Base-by-base conservation (phyloP, 2,113 vertebrate genomes). In the Neodon shergylaensis region DNA sequence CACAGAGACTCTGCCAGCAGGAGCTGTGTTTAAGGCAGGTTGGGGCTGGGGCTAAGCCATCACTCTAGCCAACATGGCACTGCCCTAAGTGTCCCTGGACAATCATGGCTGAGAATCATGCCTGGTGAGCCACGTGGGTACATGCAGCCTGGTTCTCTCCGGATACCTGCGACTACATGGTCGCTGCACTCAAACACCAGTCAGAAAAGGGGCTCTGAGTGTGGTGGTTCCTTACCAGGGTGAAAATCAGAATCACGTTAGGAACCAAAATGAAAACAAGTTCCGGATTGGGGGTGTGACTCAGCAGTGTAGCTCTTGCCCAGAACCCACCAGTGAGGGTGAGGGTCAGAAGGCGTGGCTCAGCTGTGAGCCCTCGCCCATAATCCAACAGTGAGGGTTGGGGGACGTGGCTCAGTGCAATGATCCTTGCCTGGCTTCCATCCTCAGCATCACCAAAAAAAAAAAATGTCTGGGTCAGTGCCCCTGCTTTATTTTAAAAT, bases 161-260 rank as follows among this genome's bases (percentile, higher is more conserved):
- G 33, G 14, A 44, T 10, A 17, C 6, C 0, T 5, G 14, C 6
- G 1, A 3, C 7, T 13, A 26, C 26, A 84, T 2, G 3, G 24
- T 8, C 12, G 10, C n/a, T 11, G 42, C 3, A 14, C 65, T 39
- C 36, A 54, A 39, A 36, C 11, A 7, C 11, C 10, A 12, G 6
- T 14, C 70, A 12, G n/a, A 17, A 70, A 54, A 65, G 17, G 24
- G 16, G 19, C 31, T 39, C 36, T 1, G 0, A 10, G 0, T 0
- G 14, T 44, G 68, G 44, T 73, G 54, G 3, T 16, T 65, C 31
- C 26, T 13, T 39, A 4, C 21, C 3, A 4, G 0, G 0, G 36
- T 21, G 14, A 17, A 33, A 54, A 3, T 16, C 5, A 65, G 70
- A 78, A 47, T 58, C 24, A 44, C 1, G 4, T 5, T 68, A 14